phyloP scores from a whole-genome alignment of 2,888 invertebrate genomes.

The Meloe dianella region DNA sequence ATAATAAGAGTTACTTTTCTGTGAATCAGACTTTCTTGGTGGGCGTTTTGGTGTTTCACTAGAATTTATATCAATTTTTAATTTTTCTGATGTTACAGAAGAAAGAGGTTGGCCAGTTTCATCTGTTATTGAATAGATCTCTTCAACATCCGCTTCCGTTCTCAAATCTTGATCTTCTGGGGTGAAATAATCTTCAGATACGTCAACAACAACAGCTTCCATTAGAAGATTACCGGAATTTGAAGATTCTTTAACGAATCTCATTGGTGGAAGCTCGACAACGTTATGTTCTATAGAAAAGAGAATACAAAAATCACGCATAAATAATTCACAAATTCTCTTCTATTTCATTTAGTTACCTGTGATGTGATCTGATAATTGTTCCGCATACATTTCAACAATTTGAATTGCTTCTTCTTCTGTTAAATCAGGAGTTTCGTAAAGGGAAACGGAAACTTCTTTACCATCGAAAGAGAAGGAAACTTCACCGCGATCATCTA shows the following conservation, averaged over 20 bases:
- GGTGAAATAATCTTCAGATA: slow-evolving; percentile 82
- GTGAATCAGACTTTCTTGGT: slow-evolving; percentile 70
- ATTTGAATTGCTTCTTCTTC: slow-evolving; percentile 92
- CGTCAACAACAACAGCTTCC: slow-evolving; percentile 92
- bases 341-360: slow-evolving; percentile 55
- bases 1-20: slow-evolving; percentile 67
- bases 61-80: slow-evolving; percentile 59
- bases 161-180: slow-evolving; percentile 82
- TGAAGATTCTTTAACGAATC: slow-evolving; percentile 89
- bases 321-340: neutral
- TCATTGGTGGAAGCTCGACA: slow-evolving; percentile 83
- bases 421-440: slow-evolving; percentile 90
- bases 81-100: slow-evolving; percentile 63
- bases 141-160: slow-evolving; percentile 87
- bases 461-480: slow-evolving; percentile 92
- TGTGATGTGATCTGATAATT: slow-evolving; percentile 84
- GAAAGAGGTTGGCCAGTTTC: slow-evolving; percentile 62
- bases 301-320: slow-evolving; percentile 15
- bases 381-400: slow-evolving; percentile 93
- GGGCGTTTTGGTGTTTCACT: slow-evolving; percentile 66
- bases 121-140: slow-evolving; percentile 78
- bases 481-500: slow-evolving; percentile 84
- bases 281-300: slow-evolving; percentile 73
- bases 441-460: slow-evolving; percentile 88
- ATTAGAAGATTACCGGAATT: slow-evolving; percentile 85